These are phyloP conservation scores for Drosophila rellima DNA, from an alignment of 2,888 invertebrate species.

Conservation along the genomic window DNA sequence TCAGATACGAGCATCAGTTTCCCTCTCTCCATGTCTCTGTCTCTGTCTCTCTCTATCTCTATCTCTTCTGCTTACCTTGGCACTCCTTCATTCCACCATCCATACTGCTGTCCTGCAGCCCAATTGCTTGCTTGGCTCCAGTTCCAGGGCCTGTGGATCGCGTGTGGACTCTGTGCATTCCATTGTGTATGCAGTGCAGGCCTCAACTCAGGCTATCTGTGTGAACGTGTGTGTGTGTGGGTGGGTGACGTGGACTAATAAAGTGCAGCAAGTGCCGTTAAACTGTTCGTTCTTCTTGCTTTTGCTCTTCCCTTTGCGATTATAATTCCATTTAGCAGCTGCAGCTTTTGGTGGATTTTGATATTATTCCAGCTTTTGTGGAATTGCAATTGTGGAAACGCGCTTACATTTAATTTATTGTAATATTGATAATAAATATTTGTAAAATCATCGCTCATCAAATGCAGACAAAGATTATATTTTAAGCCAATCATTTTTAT, in stretches of 20 bases:
- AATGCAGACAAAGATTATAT: too few relatives aligned
- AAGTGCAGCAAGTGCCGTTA: constrained; percentile 4
- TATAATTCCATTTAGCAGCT: constrained; percentile 3
- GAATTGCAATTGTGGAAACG: neutral
- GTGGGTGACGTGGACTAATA: constrained; percentile 18
- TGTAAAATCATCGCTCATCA: too few relatives aligned
- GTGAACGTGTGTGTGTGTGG: neutral
- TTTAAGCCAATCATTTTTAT: too few relatives aligned
- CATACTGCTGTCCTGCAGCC: constrained; percentile 7
- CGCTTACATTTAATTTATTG: neutral
- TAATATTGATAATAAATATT: too few relatives aligned
- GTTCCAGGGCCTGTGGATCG: constrained; percentile 16
- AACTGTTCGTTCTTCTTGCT: neutral
- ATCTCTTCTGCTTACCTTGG: neutral
- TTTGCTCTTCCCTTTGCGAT: neutral
- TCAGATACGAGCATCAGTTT: constrained; percentile 61
- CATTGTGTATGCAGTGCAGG: constrained; percentile 8
- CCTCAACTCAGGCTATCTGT: neutral
- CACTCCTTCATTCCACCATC: neutral
- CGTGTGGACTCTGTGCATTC: constrained; percentile 37
- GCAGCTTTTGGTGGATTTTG: neutral
- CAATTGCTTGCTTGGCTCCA: constrained; percentile 7
- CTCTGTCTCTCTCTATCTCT: neutral
- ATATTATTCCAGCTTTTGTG: neutral
- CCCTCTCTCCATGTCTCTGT: neutral